phyloP scores from a whole-genome alignment of 2,797 vertebrate genomes.

The Muraenolepis orangiensis region DNA sequence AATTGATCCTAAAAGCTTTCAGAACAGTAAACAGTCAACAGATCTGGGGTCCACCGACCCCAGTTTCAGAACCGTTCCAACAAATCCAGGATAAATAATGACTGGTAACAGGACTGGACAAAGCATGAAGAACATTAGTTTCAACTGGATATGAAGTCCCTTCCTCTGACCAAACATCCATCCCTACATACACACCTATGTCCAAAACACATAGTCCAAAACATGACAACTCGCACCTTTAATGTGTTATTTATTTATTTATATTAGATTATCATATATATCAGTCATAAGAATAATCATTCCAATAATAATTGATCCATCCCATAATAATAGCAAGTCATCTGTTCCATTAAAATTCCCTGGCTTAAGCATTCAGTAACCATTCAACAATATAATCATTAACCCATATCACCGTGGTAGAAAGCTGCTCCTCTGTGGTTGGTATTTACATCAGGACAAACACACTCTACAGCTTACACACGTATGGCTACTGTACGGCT shows the following conservation, averaged over 20 bases:
- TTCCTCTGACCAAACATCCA: too few species aligned
- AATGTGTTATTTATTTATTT: background rate
- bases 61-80: too few species aligned
- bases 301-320: conserved; percentile 16
- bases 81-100: too few species aligned
- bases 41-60: too few species aligned
- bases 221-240: background rate
- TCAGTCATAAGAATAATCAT: conserved; percentile 8
- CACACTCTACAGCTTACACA: background rate
- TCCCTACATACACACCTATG: too few species aligned
- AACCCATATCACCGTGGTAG: conserved; percentile 8
- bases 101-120: too few species aligned
- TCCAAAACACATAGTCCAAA: too few species aligned
- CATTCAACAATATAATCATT: conserved; percentile 5
- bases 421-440: conserved; percentile 15
- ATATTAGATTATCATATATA: background rate
- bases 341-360: conserved; percentile 13
- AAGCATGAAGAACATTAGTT: too few species aligned
- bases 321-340: conserved; percentile 18
- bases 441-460: background rate
- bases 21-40: too few species aligned
- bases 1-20: too few species aligned
- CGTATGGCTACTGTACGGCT: conserved; percentile 7
- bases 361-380: conserved; percentile 14
- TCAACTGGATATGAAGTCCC: too few species aligned